Percentiles rank a stretch among this genome's conserved stretches.
Conservation (phyloP, 2,888 invertebrate genomes). For the Epistrophe eligans region DNA sequence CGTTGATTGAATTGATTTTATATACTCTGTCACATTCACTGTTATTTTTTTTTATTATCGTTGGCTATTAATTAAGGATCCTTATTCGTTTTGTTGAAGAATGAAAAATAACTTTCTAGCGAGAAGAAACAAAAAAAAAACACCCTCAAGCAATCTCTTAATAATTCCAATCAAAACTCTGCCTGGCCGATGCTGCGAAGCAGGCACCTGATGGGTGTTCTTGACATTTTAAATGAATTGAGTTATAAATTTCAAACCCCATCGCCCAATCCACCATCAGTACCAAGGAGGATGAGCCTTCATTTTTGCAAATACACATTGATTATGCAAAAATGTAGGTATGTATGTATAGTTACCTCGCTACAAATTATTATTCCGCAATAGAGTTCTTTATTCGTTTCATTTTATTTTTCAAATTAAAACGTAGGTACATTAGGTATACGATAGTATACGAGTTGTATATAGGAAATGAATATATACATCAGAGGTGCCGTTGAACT, state of each 20-base stretch:
- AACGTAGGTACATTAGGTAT: too few species aligned
- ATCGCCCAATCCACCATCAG: background rate
- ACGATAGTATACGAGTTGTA: too few species aligned
- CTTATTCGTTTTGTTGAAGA: conserved; percentile 2
- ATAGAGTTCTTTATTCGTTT: conserved; percentile 34
- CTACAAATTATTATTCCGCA: conserved; percentile 69
- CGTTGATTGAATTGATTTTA: conserved; percentile 57
- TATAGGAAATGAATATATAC: background rate
- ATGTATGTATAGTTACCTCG: too few species aligned
- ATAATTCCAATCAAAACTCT: conserved; percentile 33
- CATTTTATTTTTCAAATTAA: conserved; percentile 5
- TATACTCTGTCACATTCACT: conserved; percentile 8
- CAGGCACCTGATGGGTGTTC: background rate
- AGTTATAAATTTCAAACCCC: background rate
- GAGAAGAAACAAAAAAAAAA: background rate
- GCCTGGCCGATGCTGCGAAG: background rate
- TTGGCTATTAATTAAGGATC: conserved; percentile 53
- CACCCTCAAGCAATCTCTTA: background rate
- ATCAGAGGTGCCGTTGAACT: conserved; percentile 8
- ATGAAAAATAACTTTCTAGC: background rate
- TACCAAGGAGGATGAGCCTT: background rate
- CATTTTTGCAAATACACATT: background rate
- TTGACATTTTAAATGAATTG: conserved; percentile 20
- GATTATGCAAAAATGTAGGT: conserved; percentile 65
- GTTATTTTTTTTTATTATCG: conserved; percentile 1